Base-by-base conservation (phyloP, 1,140 invertebrate species). In the Neodiprion lecontei region DNA sequence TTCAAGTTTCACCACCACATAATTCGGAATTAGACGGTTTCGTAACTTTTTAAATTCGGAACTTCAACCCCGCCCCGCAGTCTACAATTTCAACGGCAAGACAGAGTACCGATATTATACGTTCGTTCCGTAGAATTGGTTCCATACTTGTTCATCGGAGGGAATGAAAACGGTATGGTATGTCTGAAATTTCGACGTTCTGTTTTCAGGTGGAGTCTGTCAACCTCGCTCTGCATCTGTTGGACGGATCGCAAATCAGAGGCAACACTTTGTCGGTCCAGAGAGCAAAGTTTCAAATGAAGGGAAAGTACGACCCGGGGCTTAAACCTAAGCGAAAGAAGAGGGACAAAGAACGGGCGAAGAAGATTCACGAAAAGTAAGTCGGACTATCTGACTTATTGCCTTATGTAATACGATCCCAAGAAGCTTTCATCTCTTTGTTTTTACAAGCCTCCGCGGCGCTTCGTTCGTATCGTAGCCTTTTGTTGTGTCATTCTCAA, bases 281-380 rank as follows among this genome's bases (percentile, higher is more conserved):
- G 89, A 90, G 93, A 79, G 99, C 99, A 0, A 94, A 96, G 81
- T 99, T 99, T 84, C 92, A 98, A 84, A 89, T 98, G 90, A 99
- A 99, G 88, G 99, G 98, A 12, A 90, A 95, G 69, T 99, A 96
- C 87, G 96, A 99, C 91, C 97, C 98, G 10, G 92, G 91, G 0
- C 91, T 97, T 61, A 99, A 99, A 86, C 98, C 96, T 3, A 97
- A 96, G 84, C 95, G 95, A 84, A 97, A 95, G 83, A 95, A 94
- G 84, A 97, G 97, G 87, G 95, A 97, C 69, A 93, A 96, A 78
- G 93, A 97, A 75, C 97, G 96, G 84, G 85, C 98, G 73, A 97
- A 97, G 87, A 97, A 97, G 88, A 94, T 95, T 86, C 96, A 99
- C 81, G 94, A 99, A 84, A 98, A 97, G 92, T 95, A 86, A 89